These are phyloP conservation scores for Conopomorpha cramerella DNA, from an alignment of 1,140 invertebrate genomes.

Conservation along the genomic window DNA sequence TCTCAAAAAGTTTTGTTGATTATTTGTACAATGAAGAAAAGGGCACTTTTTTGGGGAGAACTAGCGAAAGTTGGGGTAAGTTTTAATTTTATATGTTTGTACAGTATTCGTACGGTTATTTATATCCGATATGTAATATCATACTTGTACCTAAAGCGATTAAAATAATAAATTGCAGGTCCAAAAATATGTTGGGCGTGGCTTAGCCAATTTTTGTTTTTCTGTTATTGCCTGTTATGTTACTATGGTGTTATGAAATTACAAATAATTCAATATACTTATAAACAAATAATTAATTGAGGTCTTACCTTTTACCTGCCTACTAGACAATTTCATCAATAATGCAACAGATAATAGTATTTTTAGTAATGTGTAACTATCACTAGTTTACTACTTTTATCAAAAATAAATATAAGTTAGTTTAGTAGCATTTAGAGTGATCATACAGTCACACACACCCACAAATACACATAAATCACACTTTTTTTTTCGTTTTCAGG, in stretches of 20 bases:
- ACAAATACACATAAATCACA: too few species aligned
- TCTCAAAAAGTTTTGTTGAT: constrained; percentile 23
- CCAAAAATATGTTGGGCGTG: background rate
- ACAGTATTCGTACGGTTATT: too few species aligned
- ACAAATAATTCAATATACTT: background rate
- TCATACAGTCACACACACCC: too few species aligned
- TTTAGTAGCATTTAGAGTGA: too few species aligned
- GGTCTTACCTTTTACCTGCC: too few species aligned
- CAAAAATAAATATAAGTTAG: too few species aligned
- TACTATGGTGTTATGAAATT: background rate
- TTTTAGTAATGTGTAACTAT: too few species aligned
- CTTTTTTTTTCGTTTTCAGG: constrained; percentile 66
- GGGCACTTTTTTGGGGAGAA: constrained; percentile 74
- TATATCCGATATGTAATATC: too few species aligned
- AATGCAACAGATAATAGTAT: too few species aligned
- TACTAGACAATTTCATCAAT: too few species aligned
- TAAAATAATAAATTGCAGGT: background rate
- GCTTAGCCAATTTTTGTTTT: background rate
- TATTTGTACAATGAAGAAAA: constrained; percentile 75
- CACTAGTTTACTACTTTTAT: too few species aligned
- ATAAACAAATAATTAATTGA: background rate
- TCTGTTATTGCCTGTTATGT: background rate
- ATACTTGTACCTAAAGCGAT: background rate
- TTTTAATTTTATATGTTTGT: constrained; percentile 10
- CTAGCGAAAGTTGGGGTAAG: constrained; percentile 77